phyloP scores from a whole-genome alignment of 1,140 invertebrate genomes.

The Globodera rostochiensis region DNA sequence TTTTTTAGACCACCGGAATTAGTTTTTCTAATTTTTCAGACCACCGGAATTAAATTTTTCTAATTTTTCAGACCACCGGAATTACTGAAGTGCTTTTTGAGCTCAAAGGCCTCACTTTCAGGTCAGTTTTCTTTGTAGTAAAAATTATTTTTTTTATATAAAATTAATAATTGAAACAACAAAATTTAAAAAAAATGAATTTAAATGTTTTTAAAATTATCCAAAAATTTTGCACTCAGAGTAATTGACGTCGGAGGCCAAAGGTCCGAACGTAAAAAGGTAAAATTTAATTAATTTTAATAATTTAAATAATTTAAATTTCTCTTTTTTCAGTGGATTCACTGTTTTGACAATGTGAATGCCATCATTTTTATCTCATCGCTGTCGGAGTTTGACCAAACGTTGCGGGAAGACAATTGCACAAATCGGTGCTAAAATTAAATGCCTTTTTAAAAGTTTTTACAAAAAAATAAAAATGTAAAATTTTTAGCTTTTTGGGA shows the following conservation, averaged over 20 bases:
- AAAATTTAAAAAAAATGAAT: conserved; percentile 10
- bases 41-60: too few relatives aligned
- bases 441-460: neutral
- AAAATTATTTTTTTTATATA: conserved; percentile 26
- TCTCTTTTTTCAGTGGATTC: conserved; percentile 68
- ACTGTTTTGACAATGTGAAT: conserved; percentile 70
- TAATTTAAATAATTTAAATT: neutral
- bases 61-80: conserved; percentile 54
- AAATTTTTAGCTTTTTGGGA: too few relatives aligned
- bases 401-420: conserved; percentile 67
- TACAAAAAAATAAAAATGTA: too few relatives aligned
- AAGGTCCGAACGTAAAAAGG: conserved; percentile 77
- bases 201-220: conserved; percentile 30
- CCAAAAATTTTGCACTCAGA: conserved; percentile 51
- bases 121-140: conserved; percentile 34
- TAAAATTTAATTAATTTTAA: conserved; percentile 66
- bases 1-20: conserved; percentile 33
- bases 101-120: conserved; percentile 63
- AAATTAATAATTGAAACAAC: conserved; percentile 12
- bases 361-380: conserved; percentile 68
- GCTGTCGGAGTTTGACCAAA: conserved; percentile 68
- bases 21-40: too few relatives aligned
- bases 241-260: conserved; percentile 74
- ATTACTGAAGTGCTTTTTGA: conserved; percentile 65
- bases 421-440: conserved; percentile 28